phyloP scores from a whole-genome alignment of 2,888 invertebrate species.

The Volucella zonaria region DNA sequence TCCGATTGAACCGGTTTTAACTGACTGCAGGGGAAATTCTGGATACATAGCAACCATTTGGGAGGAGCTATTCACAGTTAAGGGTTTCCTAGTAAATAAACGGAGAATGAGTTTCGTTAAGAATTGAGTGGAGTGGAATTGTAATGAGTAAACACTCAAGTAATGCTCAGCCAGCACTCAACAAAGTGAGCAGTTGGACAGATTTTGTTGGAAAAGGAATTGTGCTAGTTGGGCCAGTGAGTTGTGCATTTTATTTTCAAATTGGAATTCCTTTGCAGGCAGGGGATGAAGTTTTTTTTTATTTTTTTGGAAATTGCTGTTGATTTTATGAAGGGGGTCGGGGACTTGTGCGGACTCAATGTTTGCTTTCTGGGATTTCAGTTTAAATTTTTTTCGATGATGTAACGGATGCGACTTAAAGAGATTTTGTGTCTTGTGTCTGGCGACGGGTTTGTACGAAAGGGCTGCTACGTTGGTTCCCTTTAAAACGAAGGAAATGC shows the following conservation, averaged over 20 bases:
- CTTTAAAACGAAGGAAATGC: too few species aligned
- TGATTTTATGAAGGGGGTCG: too few species aligned
- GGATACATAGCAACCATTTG: constrained; percentile 8
- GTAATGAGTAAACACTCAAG: background rate
- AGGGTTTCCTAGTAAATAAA: constrained; percentile 9
- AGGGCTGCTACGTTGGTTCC: too few species aligned
- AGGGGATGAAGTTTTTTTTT: background rate
- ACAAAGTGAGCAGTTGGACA: constrained; percentile 28
- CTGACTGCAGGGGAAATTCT: constrained; percentile 59
- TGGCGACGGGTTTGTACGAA: too few species aligned
- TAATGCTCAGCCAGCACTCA: constrained; percentile 9
- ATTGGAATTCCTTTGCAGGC: constrained; percentile 43
- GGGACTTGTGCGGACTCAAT: too few species aligned
- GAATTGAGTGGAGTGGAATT: constrained; percentile 52
- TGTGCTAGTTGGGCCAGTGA: constrained; percentile 1
- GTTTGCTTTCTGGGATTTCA: too few species aligned
- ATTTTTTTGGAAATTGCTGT: too few species aligned
- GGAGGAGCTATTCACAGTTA: constrained; percentile 62
- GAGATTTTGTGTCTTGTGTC: too few species aligned
- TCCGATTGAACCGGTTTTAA: constrained; percentile 65
- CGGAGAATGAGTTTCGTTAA: constrained; percentile 63
- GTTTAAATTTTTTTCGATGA: too few species aligned
- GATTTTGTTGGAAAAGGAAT: constrained; percentile 3
- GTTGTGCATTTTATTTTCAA: constrained; percentile 28
- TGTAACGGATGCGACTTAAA: too few species aligned